Percentiles rank a stretch among this genome's conserved stretches.
These are phyloP conservation scores for Tetrax tetrax DNA, from an alignment of 2,113 vertebrate species.

Conservation along the genomic window DNA sequence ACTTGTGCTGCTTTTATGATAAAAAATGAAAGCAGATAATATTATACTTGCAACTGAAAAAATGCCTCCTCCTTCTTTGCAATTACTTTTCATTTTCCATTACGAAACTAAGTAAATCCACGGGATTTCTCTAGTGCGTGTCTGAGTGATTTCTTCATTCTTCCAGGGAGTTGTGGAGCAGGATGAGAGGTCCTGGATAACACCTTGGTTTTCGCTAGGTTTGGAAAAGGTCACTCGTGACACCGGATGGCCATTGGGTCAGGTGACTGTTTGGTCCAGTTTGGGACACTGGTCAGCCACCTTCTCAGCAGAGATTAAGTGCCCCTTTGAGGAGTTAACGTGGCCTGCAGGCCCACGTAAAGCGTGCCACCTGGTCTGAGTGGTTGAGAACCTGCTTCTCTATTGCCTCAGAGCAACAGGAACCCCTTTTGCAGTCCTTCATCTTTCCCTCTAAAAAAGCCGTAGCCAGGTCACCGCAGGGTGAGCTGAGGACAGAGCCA, in stretches of 20 bases:
- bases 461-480: neutral
- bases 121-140: neutral
- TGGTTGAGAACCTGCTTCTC: accelerated
- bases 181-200: neutral
- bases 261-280: neutral
- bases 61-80: constrained; percentile 17
- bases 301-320: neutral
- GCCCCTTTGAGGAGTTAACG: neutral
- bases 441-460: neutral
- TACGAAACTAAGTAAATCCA: constrained; percentile 42
- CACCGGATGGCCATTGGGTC: neutral
- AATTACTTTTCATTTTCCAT: constrained; percentile 38
- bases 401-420: neutral
- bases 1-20: constrained; percentile 10
- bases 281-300: neutral
- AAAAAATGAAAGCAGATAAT: constrained; percentile 25
- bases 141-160: constrained; percentile 27
- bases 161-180: neutral
- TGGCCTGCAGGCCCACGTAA: neutral
- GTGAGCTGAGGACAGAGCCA: neutral
- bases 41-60: constrained; percentile 18
- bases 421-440: neutral
- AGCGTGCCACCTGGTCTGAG: neutral
- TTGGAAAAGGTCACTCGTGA: neutral
- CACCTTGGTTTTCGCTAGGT: neutral